Percentiles rank a stretch among this genome's conserved stretches.
These are phyloP conservation scores for Leptosomus discolor DNA, from an alignment of 2,113 vertebrate genomes.

Conservation along the genomic window DNA sequence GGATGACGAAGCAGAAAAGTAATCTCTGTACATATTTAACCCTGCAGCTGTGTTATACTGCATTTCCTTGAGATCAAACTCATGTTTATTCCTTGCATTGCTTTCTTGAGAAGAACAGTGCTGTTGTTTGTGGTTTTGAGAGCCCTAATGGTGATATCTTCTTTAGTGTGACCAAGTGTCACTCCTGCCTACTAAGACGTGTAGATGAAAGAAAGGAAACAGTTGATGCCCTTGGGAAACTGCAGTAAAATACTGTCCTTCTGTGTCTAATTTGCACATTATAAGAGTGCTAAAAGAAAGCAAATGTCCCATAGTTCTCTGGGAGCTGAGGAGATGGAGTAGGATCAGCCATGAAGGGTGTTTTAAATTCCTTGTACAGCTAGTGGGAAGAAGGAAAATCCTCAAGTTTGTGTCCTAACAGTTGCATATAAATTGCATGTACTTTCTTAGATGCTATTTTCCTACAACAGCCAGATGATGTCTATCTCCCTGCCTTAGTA, in stretches of 20 bases:
- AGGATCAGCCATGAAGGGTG: neutral
- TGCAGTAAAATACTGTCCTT: neutral
- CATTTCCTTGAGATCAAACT: neutral
- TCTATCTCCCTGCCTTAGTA: neutral
- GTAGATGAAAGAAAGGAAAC: neutral
- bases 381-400: neutral
- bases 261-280: neutral
- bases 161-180: neutral
- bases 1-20: constrained; percentile 9
- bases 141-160: neutral
- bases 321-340: neutral
- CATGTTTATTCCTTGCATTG: neutral
- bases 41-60: neutral
- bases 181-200: neutral
- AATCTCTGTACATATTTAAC: neutral
- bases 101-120: neutral
- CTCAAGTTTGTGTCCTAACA: neutral
- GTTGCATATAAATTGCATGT: neutral
- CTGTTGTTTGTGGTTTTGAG: neutral
- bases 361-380: neutral
- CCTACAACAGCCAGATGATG: neutral
- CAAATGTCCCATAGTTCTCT: neutral
- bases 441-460: neutral
- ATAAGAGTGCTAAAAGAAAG: neutral
- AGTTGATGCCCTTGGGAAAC: neutral